Base-by-base conservation (phyloP, 2,888 invertebrate species). In the Amorpha juglandis region DNA sequence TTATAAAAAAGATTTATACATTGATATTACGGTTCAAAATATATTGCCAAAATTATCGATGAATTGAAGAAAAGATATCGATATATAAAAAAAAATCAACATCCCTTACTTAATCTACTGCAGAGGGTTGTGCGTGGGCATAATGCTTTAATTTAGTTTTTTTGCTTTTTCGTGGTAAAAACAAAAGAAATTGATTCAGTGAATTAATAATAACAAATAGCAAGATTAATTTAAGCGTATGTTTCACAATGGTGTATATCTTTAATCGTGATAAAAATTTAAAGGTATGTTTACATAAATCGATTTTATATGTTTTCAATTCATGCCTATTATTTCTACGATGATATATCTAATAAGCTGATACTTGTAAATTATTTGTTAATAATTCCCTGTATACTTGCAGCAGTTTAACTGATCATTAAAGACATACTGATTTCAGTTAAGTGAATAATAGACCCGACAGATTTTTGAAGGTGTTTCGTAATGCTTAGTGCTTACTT, bases 271-370 rank as follows among this genome's bases (percentile, higher is more conserved):
- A 62, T 58, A 50, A 51, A 51, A 62, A 63, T 63, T 81, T 77
- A 80, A 80, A 83, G 84, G 85, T 85, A 73, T 75, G 82, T 83
- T 77, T 51, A 50, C 8, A 6, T 12, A 21, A 64, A 67, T 83
- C 79, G 82, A 83, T 83, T 82, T 84, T 69, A 73, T 72, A 71
- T 66, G 50, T 53, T 63, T 63, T 53, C 33, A 48, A n/a, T 50
- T 19, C 19, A 19, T 50, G 2, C 27, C 8, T 19, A 8, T 50
- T 19, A 38, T 19, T 50, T 19, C 16, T 19, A 50, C 19, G 1
- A 1, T 19, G 16, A 7, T 50, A 6, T n/a, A n/a, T n/a, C n/a
- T 3, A 50, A 50, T 19, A 8, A 1, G 14, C 45, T 45, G 1
- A 50, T 47, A 9, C 6, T 35, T 35, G 7, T 6, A 35, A 51